Base-by-base conservation (phyloP, 2,113 vertebrate genomes). In the Cyrtonyx montezumae region DNA sequence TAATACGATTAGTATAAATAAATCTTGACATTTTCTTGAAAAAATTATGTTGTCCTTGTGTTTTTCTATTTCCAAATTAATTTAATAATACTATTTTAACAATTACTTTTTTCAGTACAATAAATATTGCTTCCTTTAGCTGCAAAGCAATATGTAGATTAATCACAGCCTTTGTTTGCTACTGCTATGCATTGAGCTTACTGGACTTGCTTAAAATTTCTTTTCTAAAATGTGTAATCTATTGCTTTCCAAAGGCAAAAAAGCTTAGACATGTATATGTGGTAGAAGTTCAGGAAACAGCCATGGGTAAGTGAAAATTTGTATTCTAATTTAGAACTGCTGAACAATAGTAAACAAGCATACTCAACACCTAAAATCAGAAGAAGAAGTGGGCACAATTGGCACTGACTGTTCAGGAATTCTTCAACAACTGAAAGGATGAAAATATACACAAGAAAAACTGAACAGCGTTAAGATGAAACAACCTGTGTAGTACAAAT, bases 401-500 rank as follows among this genome's bases (percentile, higher is more conserved):
- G 4, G 2, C 48, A 63, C 51, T 76, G 17, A 9, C 2, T 0
- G 34, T 55, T 70, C 49, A 32, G 12, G 3, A 26, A 45, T 71
- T 4, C 13, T 59, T 71, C 20, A 53, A 23, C 5, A 23, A 13
- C 3, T 9, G 13, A 7, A 55, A 68, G 3, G 5, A 79, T 7
- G n/a, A 61, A 86, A 61, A 81, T 46, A 9, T 46, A 67, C 48
- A 11, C 32, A 13, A 67, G 25, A 65, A 30, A 84, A 69, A 12
- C 23, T 3, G 4, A 65, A 19, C 1, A 6, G 2, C 4, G 23
- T 28, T 42, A 56, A 34, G 6, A 69, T 8, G 46, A 1, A 6
- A 51, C 0, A 1, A 8, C 1, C 5, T 68, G 1, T 34, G 8
- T 49, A 37, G 16, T 58, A 36, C 2, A 32, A 18, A 68, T 67